phyloP scores from a whole-genome alignment of 2,113 vertebrate species.

The Phasianus colchicus region DNA sequence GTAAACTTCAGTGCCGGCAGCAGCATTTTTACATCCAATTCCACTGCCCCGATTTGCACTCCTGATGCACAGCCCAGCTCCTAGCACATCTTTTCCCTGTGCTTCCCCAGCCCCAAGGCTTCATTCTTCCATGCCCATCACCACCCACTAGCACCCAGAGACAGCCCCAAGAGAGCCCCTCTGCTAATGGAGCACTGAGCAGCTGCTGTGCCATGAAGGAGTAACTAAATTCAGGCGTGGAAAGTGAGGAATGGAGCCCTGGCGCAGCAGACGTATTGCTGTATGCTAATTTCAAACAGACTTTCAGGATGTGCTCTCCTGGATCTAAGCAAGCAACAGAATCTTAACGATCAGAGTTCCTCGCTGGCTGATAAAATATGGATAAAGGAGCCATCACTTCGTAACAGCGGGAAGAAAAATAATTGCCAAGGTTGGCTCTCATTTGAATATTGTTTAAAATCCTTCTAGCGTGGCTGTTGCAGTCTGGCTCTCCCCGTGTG shows the following conservation, averaged over 20 bases:
- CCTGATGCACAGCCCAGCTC: neutral
- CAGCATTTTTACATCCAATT: neutral
- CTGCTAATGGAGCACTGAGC: fast-evolving
- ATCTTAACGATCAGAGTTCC: conserved; percentile 65
- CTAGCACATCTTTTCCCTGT: neutral
- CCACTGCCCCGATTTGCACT: neutral
- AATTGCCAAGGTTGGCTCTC: conserved; percentile 69
- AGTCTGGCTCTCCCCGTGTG: conserved; percentile 16
- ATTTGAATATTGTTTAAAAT: conserved; percentile 63
- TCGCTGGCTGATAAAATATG: conserved; percentile 72
- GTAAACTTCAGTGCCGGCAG: neutral
- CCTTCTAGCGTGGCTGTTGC: conserved; percentile 7
- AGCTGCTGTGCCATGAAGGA: no score
- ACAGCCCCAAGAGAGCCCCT: fast-evolving
- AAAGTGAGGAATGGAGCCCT: neutral
- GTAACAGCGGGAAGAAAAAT: conserved; percentile 72
- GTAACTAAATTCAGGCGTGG: no score
- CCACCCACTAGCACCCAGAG: neutral
- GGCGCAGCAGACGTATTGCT: neutral
- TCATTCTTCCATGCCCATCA: neutral
- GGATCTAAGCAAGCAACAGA: conserved; percentile 58
- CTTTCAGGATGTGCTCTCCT: conserved; percentile 52
- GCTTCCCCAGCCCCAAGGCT: neutral
- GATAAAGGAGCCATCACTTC: conserved; percentile 70
- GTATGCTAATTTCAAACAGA: conserved; percentile 37